These are phyloP conservation scores for Lytechinus pictus DNA, from an alignment of 35 echinoderm and acorn worm genomes.

Conservation along the genomic window DNA sequence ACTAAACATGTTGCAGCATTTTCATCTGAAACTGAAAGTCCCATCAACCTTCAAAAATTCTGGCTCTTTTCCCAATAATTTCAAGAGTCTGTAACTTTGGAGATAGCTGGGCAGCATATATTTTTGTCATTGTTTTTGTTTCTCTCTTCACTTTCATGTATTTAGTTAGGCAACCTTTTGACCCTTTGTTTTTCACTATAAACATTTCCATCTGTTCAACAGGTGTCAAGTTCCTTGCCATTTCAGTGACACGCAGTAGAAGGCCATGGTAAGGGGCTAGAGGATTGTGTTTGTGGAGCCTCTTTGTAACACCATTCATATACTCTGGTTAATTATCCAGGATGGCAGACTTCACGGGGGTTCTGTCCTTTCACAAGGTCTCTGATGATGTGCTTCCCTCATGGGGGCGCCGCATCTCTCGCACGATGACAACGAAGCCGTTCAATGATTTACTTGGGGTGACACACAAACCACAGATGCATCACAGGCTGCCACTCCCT, in stretches of 20 bases:
- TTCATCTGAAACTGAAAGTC: neutral
- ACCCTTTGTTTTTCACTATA: neutral
- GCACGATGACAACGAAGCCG: neutral
- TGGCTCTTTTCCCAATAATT: neutral
- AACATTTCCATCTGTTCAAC: neutral
- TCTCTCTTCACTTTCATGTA: neutral
- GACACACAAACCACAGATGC: neutral
- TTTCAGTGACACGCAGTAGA: neutral
- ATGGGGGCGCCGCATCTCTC: neutral
- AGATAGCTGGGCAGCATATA: neutral
- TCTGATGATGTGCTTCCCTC: neutral
- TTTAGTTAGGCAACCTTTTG: neutral
- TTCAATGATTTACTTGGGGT: neutral
- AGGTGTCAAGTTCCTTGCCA: neutral
- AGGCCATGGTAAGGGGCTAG: neutral
- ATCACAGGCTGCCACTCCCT: constrained; percentile 1
- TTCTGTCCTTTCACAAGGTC: neutral
- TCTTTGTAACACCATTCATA: neutral
- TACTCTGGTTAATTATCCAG: neutral
- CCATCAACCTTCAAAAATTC: neutral
- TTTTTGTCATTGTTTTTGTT: neutral
- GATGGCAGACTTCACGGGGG: neutral
- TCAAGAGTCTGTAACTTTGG: constrained; percentile 9
- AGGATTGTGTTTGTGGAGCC: neutral
- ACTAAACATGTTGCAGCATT: neutral